Percentiles rank a stretch among this genome's conserved stretches.
Evolutionary conservation across 1,140 invertebrate genomes (phyloP).

Genomic region (Nautilus pompilius): DNA sequence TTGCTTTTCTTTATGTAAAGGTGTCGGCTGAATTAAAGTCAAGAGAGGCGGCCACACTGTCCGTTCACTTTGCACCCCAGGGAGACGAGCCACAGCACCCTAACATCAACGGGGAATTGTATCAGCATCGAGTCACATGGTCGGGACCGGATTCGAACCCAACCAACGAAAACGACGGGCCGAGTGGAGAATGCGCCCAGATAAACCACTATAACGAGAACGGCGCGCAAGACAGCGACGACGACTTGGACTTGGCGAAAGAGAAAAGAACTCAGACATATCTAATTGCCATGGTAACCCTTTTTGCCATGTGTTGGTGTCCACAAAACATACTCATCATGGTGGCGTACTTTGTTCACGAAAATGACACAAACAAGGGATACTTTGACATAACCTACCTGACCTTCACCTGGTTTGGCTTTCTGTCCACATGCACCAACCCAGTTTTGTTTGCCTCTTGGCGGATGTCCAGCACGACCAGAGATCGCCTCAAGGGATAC

Average conservation of each 20-base stretch:
- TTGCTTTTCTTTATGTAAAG: slow-evolving; percentile 64
- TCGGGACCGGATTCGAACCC: slow-evolving; percentile 3
- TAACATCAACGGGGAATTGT: too few relatives aligned
- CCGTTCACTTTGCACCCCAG: slow-evolving; percentile 51
- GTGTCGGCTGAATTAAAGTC: slow-evolving; percentile 64
- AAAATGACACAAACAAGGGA: slow-evolving; percentile 68
- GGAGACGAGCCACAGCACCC: slow-evolving; percentile 29
- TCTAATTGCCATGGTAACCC: slow-evolving; percentile 65
- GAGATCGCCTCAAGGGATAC: slow-evolving; percentile 65
- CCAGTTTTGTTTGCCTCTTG: slow-evolving; percentile 66
- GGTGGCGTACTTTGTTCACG: slow-evolving; percentile 64
- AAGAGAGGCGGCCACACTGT: slow-evolving; percentile 58
- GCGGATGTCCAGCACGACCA: slow-evolving; percentile 65
- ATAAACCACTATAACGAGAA: slow-evolving; percentile 18
- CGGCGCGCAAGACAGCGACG: slow-evolving; percentile 56
- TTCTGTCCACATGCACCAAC: slow-evolving; percentile 66
- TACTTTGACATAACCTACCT: slow-evolving; percentile 70
- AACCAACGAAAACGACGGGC: slow-evolving; percentile 8
- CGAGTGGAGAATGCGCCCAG: slow-evolving; percentile 6
- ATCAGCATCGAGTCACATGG: slow-evolving; percentile 3
- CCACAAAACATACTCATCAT: slow-evolving; percentile 69
- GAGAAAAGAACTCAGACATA: slow-evolving; percentile 69
- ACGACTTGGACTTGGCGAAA: slow-evolving; percentile 63
- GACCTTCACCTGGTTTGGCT: slow-evolving; percentile 70
- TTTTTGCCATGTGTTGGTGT: slow-evolving; percentile 67